phyloP scores from a whole-genome alignment of 2,113 vertebrate genomes.

The Rhagologus leucostigma region DNA sequence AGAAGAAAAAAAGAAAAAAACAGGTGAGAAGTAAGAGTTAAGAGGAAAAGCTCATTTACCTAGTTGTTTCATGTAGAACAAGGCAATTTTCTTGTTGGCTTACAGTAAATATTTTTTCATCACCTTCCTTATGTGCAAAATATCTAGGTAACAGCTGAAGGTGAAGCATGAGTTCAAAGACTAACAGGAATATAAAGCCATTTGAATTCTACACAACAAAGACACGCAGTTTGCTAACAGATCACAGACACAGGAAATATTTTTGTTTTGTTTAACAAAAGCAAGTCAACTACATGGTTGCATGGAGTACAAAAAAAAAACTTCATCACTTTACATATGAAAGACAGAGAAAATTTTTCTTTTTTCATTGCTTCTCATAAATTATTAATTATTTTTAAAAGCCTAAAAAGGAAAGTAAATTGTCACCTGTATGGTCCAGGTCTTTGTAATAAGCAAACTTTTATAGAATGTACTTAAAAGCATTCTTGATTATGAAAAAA shows the following conservation, averaged over 20 bases:
- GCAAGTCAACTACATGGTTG: background rate
- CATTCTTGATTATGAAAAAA: background rate
- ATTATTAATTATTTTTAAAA: background rate
- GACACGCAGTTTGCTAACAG: constrained; percentile 29
- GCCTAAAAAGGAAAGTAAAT: background rate
- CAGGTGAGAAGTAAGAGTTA: background rate
- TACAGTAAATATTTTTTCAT: background rate
- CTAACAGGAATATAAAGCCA: constrained; percentile 17
- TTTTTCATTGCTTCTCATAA: background rate
- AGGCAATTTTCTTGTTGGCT: constrained; percentile 50
- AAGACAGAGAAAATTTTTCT: background rate
- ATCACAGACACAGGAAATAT: background rate
- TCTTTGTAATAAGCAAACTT: background rate
- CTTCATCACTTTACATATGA: background rate
- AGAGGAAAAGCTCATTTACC: constrained; percentile 30
- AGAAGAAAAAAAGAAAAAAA: background rate
- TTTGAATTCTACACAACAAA: constrained; percentile 40
- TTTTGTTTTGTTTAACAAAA: constrained; percentile 2
- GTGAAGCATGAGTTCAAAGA: constrained; percentile 31
- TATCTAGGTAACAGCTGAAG: constrained; percentile 37
- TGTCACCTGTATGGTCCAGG: background rate
- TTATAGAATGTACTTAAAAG: background rate
- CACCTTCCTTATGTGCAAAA: background rate
- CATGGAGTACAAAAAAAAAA: background rate
- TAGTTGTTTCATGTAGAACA: background rate